phyloP scores from a whole-genome alignment of 2,797 vertebrate species.

The Tokudaia tokunoshimensis region DNA sequence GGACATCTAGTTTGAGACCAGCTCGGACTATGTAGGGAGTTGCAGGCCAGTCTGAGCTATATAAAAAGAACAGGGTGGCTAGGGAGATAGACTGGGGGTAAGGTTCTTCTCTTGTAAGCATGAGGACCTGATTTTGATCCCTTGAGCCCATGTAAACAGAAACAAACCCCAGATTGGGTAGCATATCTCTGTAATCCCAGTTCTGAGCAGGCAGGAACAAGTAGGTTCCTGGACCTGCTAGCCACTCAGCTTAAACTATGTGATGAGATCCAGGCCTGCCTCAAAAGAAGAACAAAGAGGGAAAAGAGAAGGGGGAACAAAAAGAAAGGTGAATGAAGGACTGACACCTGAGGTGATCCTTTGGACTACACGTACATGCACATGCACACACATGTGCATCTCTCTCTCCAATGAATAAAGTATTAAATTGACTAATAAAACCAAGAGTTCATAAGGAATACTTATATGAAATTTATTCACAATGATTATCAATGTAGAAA shows the following conservation, averaged over 20 bases:
- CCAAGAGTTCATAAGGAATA: constrained; percentile 5
- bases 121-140: neutral
- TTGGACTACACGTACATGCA: neutral
- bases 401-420: constrained; percentile 10
- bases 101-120: neutral
- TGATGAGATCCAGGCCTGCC: neutral
- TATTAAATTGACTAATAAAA: constrained; percentile 35
- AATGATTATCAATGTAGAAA: constrained; percentile 37
- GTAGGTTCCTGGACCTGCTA: neutral
- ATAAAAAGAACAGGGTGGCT: neutral
- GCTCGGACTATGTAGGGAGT: neutral
- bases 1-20: neutral
- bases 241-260: neutral
- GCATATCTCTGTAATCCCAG: neutral
- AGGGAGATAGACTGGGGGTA: no score
- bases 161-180: neutral
- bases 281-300: neutral
- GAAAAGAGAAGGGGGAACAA: neutral
- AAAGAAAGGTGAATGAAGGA: neutral
- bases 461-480: constrained; percentile 35
- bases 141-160: neutral
- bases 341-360: neutral
- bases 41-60: neutral
- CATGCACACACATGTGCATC: no score
- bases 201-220: neutral